Evolutionary conservation across 1,140 invertebrate species (phyloP), one percentile per base, ranked within the genome.

Genomic region (Atta cephalotes): DNA sequence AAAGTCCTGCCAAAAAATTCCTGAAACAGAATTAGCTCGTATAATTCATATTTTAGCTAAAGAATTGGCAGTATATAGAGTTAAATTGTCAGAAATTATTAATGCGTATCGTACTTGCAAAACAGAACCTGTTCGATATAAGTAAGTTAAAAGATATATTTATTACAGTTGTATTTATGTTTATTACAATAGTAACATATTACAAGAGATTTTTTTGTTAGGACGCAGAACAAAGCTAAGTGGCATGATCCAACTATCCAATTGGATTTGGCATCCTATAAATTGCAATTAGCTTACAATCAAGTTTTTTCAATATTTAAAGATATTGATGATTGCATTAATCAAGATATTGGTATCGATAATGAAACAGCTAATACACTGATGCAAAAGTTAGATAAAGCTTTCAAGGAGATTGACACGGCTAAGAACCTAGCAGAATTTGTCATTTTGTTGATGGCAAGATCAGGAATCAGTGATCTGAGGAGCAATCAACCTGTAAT

Each of bases 181-280:
- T 51, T 62, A 77, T 25, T 58, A 28, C 10, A 39, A 45, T 7
- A n/a, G 25, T 25, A 60, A 62, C 9, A 12, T 25, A 74, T 81
- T 31, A 80, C 0, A 25, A 31, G 0, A 58, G 49, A 51, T 62
- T 68, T 82, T 82, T 76, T 77, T 86, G 4, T 14, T 85, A 85
- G 88, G 72, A 58, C 53, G 93, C 94, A 71, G 74, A 84, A 31
- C 31, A 84, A 71, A 45, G 70, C 74, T 62, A 18, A 93, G 76
- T 95, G 93, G 93, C 92, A 93, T 87, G 93, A 95, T 82, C 81
- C 93, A 16, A 94, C 93, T 49, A 78, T 93, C 71, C 93, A 95
- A 78, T 66, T 95, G 53, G 92, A 95, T 87, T 79, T 94, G 65
- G 91, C 94, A n/a, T 94, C 92, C 4, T 91, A 94, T 28, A 94